Percentiles rank a stretch among this genome's conserved stretches.
Evolutionary conservation across 2,797 vertebrate genomes (phyloP).

Genomic region (Philypnodon macrostomus): DNA sequence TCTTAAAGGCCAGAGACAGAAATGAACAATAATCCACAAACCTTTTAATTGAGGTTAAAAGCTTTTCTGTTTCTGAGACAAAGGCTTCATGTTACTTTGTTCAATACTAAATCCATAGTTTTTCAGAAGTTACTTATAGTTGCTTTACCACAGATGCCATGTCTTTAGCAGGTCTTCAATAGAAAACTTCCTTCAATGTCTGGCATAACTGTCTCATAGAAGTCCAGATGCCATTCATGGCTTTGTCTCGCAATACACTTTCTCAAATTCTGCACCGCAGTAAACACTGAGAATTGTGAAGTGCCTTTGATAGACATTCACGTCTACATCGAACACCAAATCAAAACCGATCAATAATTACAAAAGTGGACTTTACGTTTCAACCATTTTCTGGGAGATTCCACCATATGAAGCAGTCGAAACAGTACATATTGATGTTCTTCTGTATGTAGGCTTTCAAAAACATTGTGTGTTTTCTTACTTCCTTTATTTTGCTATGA

Average conservation of each 20-base stretch:
- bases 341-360: background rate
- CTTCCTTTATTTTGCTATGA: conserved; percentile 65
- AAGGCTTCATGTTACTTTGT: too few relatives aligned
- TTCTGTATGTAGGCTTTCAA: too few relatives aligned
- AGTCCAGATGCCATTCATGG: background rate
- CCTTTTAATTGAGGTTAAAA: too few relatives aligned
- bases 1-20: too few relatives aligned
- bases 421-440: conserved; percentile 11
- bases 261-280: background rate
- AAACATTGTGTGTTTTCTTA: conserved; percentile 49
- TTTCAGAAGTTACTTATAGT: too few relatives aligned
- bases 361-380: background rate
- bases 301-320: conserved; percentile 1
- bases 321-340: too few relatives aligned
- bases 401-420: background rate
- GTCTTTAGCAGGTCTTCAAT: background rate
- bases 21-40: too few relatives aligned
- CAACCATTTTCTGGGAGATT: background rate
- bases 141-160: too few relatives aligned
- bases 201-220: background rate
- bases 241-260: background rate
- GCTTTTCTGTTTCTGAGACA: too few relatives aligned
- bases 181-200: background rate
- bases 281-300: background rate
- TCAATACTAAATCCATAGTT: too few relatives aligned